These are phyloP conservation scores for Scylla paramamosain DNA, from an alignment of 1,140 invertebrate genomes.

Conservation along the genomic window DNA sequence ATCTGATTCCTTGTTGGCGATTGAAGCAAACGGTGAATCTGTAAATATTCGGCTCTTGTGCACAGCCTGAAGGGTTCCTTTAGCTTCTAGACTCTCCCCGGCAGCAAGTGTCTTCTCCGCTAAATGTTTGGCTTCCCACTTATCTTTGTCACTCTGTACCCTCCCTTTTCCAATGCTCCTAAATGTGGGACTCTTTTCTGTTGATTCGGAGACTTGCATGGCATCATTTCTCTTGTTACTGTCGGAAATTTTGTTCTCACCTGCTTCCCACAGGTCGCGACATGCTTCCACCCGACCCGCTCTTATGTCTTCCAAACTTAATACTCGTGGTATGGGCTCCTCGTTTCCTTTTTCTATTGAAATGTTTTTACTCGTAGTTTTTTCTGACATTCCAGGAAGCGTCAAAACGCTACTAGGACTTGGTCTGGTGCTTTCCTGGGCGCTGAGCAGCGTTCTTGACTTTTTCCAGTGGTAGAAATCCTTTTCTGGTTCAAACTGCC, in stretches of 20 bases:
- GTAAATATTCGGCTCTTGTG: too few relatives aligned
- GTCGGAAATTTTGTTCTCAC: neutral
- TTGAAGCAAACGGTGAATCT: too few relatives aligned
- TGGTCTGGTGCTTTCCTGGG: too few relatives aligned
- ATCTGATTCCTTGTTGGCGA: too few relatives aligned
- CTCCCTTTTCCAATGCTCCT: constrained; percentile 35
- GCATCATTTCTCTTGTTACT: too few relatives aligned
- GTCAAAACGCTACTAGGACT: too few relatives aligned
- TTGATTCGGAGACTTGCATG: neutral
- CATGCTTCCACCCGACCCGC: constrained; percentile 1
- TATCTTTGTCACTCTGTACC: constrained; percentile 26
- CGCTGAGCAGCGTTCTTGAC: neutral
- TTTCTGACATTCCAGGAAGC: too few relatives aligned
- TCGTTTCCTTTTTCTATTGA: neutral
- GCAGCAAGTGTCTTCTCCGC: neutral
- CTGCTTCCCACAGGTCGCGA: neutral
- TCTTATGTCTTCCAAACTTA: constrained; percentile 6
- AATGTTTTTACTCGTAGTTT: too few relatives aligned
- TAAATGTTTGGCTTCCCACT: neutral
- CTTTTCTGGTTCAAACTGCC: neutral
- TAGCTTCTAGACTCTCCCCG: too few relatives aligned
- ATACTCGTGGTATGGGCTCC: neutral
- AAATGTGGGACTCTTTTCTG: neutral
- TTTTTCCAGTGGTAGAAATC: constrained; percentile 44
- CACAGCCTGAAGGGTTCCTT: too few relatives aligned